Evolutionary conservation across 2,113 vertebrate species (phyloP), one percentile per base, ranked within the genome.

Genomic region (Hipposideros armiger): DNA sequence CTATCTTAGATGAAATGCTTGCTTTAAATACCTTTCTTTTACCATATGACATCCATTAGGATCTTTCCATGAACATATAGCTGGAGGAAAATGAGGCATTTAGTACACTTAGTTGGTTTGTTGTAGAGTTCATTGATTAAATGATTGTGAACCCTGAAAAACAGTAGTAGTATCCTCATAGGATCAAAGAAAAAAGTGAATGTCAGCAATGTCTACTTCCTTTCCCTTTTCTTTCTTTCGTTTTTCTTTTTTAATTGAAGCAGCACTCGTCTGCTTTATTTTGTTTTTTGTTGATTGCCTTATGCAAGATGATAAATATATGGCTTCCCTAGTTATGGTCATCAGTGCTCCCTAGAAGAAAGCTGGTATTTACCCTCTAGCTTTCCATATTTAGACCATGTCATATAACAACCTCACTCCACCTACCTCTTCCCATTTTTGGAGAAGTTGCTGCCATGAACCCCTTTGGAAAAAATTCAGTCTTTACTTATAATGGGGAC

Each of bases 11-110:
- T 89, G 7, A 95, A 87, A 72, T 42, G 10, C 11, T 19, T 69
- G 15, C 81, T 90, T 84, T 81, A 69, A 89, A 62, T 69, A 74
- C 22, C 6, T 62, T 95, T n/a, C 22, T 91, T 16, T 84, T 90
- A 90, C 11, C 11, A 36, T n/a, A 93, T 30, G 13, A 30, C 2
- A 45, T n/a, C 7, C 3, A 11, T 54, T 15, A 56, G 26, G 7
- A 54, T 74, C 17, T 52, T 93, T 73, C 30, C 14, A 22, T 28
- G 16, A 78, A 47, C 0, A 17, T n/a, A 36, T 20, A 74, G 15
- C 40, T 32, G 26, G 9, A 11, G 13, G 24, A 0, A 15, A 67
- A 36, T 28, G 22, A 66, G 20, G 30, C 6, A 30, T 86, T 69
- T 80, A 56, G 36, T n/a, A 83, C 11, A 78, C 32, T 42, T 67